Conservation (phyloP, 1,140 invertebrate species). For the Anoplophora glabripennis region DNA sequence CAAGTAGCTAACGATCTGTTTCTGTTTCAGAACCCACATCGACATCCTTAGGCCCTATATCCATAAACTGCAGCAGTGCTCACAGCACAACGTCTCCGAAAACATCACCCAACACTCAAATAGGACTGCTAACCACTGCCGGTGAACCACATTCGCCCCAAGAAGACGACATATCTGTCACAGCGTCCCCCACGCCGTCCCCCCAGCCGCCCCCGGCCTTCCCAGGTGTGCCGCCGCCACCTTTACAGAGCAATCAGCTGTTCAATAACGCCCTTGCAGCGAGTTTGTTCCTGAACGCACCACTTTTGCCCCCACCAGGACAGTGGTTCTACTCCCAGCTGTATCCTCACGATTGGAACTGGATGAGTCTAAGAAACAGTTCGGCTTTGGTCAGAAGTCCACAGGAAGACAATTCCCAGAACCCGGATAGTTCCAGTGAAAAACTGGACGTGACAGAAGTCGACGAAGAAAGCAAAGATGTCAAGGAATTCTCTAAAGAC, state of each 20-base stretch:
- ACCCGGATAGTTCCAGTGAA: conserved; percentile 45
- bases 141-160: conserved; percentile 48
- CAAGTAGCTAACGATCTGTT: conserved; percentile 5
- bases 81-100: conserved; percentile 66
- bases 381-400: conserved; percentile 49
- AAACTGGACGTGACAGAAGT: conserved; percentile 39
- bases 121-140: conserved; percentile 51
- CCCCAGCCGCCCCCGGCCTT: conserved; percentile 51
- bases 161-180: conserved; percentile 68
- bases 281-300: conserved; percentile 67
- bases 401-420: conserved; percentile 46
- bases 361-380: conserved; percentile 55
- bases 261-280: conserved; percentile 67
- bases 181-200: conserved; percentile 58
- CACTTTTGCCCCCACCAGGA: conserved; percentile 66
- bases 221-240: conserved; percentile 48
- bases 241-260: conserved; percentile 47
- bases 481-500: background rate
- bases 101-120: conserved; percentile 50
- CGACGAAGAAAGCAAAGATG: conserved; percentile 26
- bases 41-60: conserved; percentile 45
- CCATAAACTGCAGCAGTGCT: conserved; percentile 45
- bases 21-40: conserved; percentile 42
- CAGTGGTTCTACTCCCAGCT: conserved; percentile 73
- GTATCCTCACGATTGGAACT: conserved; percentile 62